These are phyloP conservation scores for Protobothrops flavoviridis DNA, from an alignment of 2,113 vertebrate genomes.

Conservation along the genomic window DNA sequence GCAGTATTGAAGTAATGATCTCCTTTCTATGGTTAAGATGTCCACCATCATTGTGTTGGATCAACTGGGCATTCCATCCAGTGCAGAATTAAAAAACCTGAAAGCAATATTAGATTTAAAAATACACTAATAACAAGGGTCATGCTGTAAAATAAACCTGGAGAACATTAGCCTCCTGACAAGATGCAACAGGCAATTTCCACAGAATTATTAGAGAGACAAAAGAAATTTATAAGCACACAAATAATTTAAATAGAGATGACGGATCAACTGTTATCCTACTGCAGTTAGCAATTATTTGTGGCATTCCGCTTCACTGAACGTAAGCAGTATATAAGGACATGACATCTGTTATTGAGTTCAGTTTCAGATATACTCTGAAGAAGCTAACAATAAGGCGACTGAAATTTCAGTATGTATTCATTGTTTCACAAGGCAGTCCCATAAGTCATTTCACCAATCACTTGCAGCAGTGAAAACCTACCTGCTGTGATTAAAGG, in stretches of 20 bases:
- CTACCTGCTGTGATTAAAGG: neutral
- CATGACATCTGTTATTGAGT: neutral
- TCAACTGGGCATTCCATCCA: neutral
- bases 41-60: neutral
- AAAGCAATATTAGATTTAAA: neutral
- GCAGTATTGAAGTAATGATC: neutral
- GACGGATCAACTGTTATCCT: neutral
- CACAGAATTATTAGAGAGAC: neutral
- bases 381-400: neutral
- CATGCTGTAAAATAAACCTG: neutral
- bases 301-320: neutral
- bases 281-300: neutral
- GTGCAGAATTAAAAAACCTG: neutral
- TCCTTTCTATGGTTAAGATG: neutral
- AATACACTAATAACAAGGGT: neutral
- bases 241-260: neutral
- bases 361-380: neutral
- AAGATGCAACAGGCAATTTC: neutral
- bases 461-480: neutral
- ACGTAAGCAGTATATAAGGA: neutral
- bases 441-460: neutral
- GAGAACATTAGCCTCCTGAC: neutral
- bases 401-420: neutral
- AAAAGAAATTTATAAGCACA: neutral
- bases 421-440: neutral